These are phyloP conservation scores for Zele albiditarsus DNA, from an alignment of 2,888 invertebrate genomes.

Conservation along the genomic window DNA sequence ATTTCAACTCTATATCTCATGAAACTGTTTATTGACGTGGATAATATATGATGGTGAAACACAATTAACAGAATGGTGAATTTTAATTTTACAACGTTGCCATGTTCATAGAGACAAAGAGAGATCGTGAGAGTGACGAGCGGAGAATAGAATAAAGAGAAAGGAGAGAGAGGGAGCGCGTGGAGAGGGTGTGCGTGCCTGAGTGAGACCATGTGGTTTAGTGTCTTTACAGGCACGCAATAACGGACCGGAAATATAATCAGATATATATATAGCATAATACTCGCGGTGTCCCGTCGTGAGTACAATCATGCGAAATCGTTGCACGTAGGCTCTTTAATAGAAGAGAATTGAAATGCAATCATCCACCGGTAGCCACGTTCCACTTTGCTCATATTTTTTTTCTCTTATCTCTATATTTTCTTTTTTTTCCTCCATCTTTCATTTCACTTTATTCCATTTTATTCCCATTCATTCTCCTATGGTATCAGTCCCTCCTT, in stretches of 20 bases:
- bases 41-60: conserved; percentile 20
- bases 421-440: background rate
- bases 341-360: conserved; percentile 46
- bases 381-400: conserved; percentile 25
- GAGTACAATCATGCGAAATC: conserved; percentile 36
- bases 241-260: conserved; percentile 38
- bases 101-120: background rate
- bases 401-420: conserved; percentile 6
- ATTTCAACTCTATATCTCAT: background rate
- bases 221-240: conserved; percentile 28
- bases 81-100: conserved; percentile 15
- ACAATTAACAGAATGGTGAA: conserved; percentile 33
- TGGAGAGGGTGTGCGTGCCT: background rate
- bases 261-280: conserved; percentile 22
- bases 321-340: conserved; percentile 45
- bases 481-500: background rate
- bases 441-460: background rate
- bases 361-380: conserved; percentile 45
- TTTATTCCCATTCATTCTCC: background rate
- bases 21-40: background rate
- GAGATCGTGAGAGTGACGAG: background rate
- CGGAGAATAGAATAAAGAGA: background rate
- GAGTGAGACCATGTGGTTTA: background rate
- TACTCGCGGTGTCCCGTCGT: conserved; percentile 10
- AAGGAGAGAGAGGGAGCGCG: background rate